Base-by-base conservation (phyloP, 2,113 vertebrate species). In the Oxygymnocypris stewartii region DNA sequence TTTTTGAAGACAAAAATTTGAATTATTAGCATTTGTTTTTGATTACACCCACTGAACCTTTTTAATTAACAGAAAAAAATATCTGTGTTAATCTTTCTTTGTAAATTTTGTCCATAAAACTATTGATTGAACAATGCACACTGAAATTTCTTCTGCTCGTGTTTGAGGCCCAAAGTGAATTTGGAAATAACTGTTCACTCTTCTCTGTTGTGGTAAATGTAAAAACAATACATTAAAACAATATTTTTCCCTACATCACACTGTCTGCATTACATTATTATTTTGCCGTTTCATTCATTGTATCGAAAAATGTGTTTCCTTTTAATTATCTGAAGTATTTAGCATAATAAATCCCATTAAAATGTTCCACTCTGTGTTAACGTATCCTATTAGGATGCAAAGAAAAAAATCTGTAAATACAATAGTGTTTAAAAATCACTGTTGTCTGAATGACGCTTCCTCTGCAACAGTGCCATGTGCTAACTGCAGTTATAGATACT, bases 281-380 rank as follows among this genome's bases (percentile, higher is more conserved):
- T 80, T 37, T 25, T 63, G 12, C 20, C 23, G 20, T 42, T 63
- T 40, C 57, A 79, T 80, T 63, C 79, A 44, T 44, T n/a, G 16
- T 40, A 28, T 42, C 28, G 13, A 44, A 63, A 20, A 8, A n/a
- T 2, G 3, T n/a, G 12, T 42, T 6, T 12, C 35, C 28, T 61
- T 42, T 42, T 40, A 65, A 65, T 61, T 8, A 42, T 44, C 57
- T 14, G 0, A 25, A 69, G 16, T 71, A 65, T 82, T 82, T 51
- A 71, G 61, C 10, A 82, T 51, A 51, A 71, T 71, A 71, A 71
- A 82, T 82, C 40, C 44, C 44, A 71, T 65, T 7, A 18, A n/a
- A 81, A 42, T 16, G 16, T 8, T 75, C 23, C 13, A 28, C 8
- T 81, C n/a, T 20, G 57, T 42, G 31, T 44, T 47, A n/a, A 65